Base-by-base conservation (phyloP, 2,797 vertebrate species). In the Hoplostethus mediterraneus region DNA sequence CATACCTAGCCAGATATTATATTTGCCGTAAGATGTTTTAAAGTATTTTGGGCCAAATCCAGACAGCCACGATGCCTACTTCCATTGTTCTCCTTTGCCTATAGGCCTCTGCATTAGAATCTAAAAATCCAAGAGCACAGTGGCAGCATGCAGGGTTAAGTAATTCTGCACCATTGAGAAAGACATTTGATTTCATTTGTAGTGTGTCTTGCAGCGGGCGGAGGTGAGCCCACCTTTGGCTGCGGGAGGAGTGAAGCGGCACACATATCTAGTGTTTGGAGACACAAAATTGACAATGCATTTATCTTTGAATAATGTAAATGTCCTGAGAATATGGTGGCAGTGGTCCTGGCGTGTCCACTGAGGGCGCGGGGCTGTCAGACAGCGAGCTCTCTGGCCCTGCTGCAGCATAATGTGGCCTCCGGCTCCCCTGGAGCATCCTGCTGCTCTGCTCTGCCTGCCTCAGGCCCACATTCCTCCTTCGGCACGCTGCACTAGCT, bases 241-340 rank as follows among this genome's bases (percentile, higher is more conserved):
- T 92, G 92, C 90, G 3, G 89, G 89, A 93, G 93, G 93, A 94
- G 91, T 86, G 90, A 90, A 94, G 93, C 89, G 84, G 91, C 90
- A 77, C 89, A 87, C 91, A 91, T 94, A 93, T 94, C 95, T 94
- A 93, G 90, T 92, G 94, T 88, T 92, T 85, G 92, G 94, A 95
- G 95, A 95, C 92, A 94, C 87, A 91, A 92, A 94, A 95, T 95
- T 95, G 95, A 95, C 95, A 95, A 95, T 92, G 93, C 95, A 96
- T 96, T 95, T 95, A 95, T 96, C 95, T 95, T 95, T 94, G 93
- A 95, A 95, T 95, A 95, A 95, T 95, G 94, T 94, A 95, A 95
- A 95, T 95, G 94, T 94, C 95, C 87, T 77, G 94, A 95, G 94
- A 94, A 94, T 94, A 93, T 63, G 83, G 93, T 91, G 92, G 91